Conservation (phyloP, 1,140 invertebrate species). For the Nasonia longicornis region DNA sequence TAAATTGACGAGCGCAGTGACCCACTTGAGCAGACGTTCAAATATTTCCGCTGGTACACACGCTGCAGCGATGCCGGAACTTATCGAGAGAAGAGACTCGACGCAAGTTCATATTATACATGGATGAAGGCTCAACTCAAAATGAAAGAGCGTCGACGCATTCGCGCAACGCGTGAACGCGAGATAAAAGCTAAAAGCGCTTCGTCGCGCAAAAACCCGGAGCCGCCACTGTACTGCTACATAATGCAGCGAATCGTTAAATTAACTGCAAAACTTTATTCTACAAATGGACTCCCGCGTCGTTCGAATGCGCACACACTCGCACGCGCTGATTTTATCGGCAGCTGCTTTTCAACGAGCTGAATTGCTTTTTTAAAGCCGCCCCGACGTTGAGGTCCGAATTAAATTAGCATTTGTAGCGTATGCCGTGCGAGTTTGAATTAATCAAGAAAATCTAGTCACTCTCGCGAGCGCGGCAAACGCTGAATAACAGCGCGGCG, state of each 20-base stretch:
- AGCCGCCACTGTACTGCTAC: not conserved
- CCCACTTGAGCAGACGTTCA: not conserved
- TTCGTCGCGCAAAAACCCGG: not conserved
- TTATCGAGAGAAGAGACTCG: too few relatives aligned
- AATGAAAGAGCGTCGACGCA: not conserved
- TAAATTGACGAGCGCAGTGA: conserved; percentile 11
- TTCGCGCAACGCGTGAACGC: too few relatives aligned
- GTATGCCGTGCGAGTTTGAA: too few relatives aligned
- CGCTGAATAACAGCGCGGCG: not conserved
- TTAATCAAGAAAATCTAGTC: not conserved
- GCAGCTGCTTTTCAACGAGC: not conserved
- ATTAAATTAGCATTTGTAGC: too few relatives aligned
- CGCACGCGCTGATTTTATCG: not conserved
- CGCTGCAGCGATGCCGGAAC: too few relatives aligned
- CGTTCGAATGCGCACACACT: not conserved
- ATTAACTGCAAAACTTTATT: conserved; percentile 13
- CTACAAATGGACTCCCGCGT: not conserved
- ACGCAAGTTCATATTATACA: too few relatives aligned
- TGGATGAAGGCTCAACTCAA: not conserved
- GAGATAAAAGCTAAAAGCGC: not conserved
- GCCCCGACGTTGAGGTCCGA: too few relatives aligned
- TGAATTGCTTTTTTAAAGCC: too few relatives aligned
- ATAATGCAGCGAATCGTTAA: not conserved
- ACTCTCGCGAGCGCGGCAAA: not conserved
- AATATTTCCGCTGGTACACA: not conserved